These are phyloP conservation scores for Bursaphelenchus mucronatus DNA, from an alignment of 1,140 invertebrate genomes.

Conservation along the genomic window DNA sequence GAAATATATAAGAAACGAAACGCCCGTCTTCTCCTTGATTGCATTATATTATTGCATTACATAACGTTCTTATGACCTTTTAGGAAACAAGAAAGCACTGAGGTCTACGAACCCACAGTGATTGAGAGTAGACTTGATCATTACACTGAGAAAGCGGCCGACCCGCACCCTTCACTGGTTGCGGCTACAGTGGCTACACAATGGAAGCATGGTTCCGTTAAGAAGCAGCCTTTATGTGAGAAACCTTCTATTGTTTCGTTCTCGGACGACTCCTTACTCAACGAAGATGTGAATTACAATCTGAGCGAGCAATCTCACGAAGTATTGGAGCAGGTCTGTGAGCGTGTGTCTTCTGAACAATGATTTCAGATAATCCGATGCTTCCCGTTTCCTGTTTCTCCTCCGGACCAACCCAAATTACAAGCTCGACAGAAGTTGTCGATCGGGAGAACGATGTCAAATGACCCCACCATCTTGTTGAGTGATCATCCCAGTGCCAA, in stretches of 20 bases:
- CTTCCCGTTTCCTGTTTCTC: conserved; percentile 18
- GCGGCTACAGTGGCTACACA: not conserved
- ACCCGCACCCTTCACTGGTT: not conserved
- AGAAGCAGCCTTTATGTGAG: conserved; percentile 6
- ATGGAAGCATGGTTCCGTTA: conserved; percentile 4
- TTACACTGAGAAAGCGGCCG: no score
- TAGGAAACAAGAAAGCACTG: not conserved
- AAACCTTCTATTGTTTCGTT: not conserved
- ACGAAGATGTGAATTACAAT: conserved; percentile 12
- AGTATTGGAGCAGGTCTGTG: conserved; percentile 5
- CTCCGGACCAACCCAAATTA: conserved; percentile 5
- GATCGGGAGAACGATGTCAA: conserved; percentile 7
- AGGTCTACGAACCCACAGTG: not conserved
- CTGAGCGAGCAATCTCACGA: conserved; percentile 16
- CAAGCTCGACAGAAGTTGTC: not conserved
- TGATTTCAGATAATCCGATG: conserved; percentile 12
- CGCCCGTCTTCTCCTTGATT: no score
- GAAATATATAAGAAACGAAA: not conserved
- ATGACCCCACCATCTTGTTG: conserved; percentile 9
- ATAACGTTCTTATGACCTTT: not conserved
- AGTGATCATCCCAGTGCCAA: not conserved
- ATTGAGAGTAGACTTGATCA: not conserved
- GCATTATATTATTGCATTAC: conserved; percentile 1
- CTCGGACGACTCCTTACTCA: conserved; percentile 12
- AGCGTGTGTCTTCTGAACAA: not conserved